These are phyloP conservation scores for Drosophila kuntzei DNA, from an alignment of 2,888 invertebrate species.

Conservation along the genomic window DNA sequence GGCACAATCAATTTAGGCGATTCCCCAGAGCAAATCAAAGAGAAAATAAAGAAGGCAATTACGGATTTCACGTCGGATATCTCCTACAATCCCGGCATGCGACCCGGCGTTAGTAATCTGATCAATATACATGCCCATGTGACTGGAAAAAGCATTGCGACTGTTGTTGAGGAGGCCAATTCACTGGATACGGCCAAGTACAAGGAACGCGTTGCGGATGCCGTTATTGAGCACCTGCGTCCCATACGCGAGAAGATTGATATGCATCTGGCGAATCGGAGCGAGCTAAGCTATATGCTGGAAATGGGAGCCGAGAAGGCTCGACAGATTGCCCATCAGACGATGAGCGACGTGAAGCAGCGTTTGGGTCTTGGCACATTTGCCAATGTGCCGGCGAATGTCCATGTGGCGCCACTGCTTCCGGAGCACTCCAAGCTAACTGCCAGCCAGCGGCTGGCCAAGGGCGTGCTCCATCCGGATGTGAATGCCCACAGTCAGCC, in stretches of 20 bases:
- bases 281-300: conserved; percentile 88
- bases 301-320: conserved; percentile 89
- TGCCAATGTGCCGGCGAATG: conserved; percentile 38
- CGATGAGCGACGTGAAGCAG: conserved; percentile 88
- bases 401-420: conserved; percentile 48
- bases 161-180: conserved; percentile 89
- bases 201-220: conserved; percentile 90
- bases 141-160: conserved; percentile 88
- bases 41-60: conserved; percentile 94
- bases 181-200: conserved; percentile 91
- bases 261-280: conserved; percentile 87
- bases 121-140: conserved; percentile 93
- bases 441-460: conserved; percentile 55
- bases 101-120: conserved; percentile 96
- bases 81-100: conserved; percentile 90
- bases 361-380: conserved; percentile 87
- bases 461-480: conserved; percentile 37
- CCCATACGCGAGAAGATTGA: conserved; percentile 89
- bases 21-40: conserved; percentile 88
- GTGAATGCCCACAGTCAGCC: conserved; percentile 37
- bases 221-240: conserved; percentile 89
- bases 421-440: conserved; percentile 52
- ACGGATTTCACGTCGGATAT: conserved; percentile 95
- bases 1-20: conserved; percentile 94
- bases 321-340: conserved; percentile 87